Percentiles rank a stretch among this genome's conserved stretches.
These are phyloP conservation scores for Noctua comes DNA, from an alignment of 2,888 invertebrate genomes.

Conservation along the genomic window DNA sequence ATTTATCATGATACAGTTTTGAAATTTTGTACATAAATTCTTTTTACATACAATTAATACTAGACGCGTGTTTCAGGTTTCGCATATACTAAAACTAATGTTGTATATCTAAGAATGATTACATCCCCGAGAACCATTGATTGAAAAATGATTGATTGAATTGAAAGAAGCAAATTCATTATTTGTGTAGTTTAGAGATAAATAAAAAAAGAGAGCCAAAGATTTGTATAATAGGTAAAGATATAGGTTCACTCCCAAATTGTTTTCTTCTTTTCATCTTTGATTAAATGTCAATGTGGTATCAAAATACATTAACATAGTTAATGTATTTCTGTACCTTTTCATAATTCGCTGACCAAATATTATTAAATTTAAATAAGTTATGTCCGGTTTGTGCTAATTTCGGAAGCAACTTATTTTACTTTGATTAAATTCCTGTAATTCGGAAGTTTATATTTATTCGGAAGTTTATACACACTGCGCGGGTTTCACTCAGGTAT, in stretches of 20 bases:
- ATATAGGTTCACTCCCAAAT: background rate
- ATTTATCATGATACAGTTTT: too few species aligned
- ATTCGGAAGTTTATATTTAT: conserved; percentile 8
- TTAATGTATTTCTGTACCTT: conserved; percentile 1
- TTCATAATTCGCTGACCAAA: background rate
- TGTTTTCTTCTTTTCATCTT: background rate
- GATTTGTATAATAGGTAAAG: background rate
- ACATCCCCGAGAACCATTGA: background rate
- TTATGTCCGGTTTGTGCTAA: background rate
- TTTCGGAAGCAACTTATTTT: conserved; percentile 9
- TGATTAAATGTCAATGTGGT: too few species aligned
- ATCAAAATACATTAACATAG: too few species aligned
- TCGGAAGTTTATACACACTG: too few species aligned
- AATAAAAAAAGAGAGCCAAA: too few species aligned
- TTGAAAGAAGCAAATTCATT: too few species aligned
- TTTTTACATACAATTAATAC: too few species aligned
- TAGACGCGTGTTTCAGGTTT: too few species aligned
- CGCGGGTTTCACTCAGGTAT: too few species aligned
- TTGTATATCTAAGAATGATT: background rate
- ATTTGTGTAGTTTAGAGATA: background rate
- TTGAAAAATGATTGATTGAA: background rate
- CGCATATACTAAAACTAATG: too few species aligned
- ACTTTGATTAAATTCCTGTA: conserved; percentile 21
- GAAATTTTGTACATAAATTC: too few species aligned
- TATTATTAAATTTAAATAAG: conserved; percentile 11